phyloP scores from a whole-genome alignment of 1,140 invertebrate genomes.

The fruit fly (Drosophila melanogaster) region DNA sequence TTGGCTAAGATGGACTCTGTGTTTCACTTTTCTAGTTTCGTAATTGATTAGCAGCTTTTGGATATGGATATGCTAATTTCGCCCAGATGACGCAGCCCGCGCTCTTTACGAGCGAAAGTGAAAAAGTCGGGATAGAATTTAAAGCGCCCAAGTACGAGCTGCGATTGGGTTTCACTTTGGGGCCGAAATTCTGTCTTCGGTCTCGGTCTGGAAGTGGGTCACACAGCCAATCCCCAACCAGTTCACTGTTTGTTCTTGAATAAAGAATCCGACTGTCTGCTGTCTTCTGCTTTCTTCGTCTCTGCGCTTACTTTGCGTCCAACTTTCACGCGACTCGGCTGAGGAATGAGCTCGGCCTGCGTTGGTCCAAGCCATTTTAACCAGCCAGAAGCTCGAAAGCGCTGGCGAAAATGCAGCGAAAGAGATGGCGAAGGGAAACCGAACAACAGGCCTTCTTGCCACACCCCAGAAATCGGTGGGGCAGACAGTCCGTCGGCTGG shows the following conservation, averaged over 20 bases:
- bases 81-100: slow-evolving; percentile 47
- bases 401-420: slow-evolving; percentile 45
- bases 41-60: slow-evolving; percentile 68
- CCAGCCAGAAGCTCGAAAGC: slow-evolving; percentile 67
- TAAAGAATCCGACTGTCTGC: slow-evolving; percentile 56
- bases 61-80: slow-evolving; percentile 62
- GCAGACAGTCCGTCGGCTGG: slow-evolving; percentile 32
- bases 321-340: slow-evolving; percentile 82
- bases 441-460: slow-evolving; percentile 45
- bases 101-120: slow-evolving; percentile 60
- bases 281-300: slow-evolving; percentile 49
- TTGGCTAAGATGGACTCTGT: slow-evolving; percentile 24
- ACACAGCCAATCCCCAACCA: slow-evolving; percentile 54
- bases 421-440: slow-evolving; percentile 40
- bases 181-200: slow-evolving; percentile 59
- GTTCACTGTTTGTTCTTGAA: slow-evolving; percentile 66
- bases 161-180: slow-evolving; percentile 41
- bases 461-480: slow-evolving; percentile 37
- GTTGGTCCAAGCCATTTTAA: slow-evolving; percentile 80
- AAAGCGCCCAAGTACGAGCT: slow-evolving; percentile 17
- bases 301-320: slow-evolving; percentile 72
- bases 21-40: slow-evolving; percentile 74
- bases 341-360: slow-evolving; percentile 77
- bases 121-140: slow-evolving; percentile 58
- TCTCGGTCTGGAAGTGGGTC: slow-evolving; percentile 56